phyloP scores from a whole-genome alignment of 1,140 invertebrate genomes.

The Aphelinus atriplicis region DNA sequence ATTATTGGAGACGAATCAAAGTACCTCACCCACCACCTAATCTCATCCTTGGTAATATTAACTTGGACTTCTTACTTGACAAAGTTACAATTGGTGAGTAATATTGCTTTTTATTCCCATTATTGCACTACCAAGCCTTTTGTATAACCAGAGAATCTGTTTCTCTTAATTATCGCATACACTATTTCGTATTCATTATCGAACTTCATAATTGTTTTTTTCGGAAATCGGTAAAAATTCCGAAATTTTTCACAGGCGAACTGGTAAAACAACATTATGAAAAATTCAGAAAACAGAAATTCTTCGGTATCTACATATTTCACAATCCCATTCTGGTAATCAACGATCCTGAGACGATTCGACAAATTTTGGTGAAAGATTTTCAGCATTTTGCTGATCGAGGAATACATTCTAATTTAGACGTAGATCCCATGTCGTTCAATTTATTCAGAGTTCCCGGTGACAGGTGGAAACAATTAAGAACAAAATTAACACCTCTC shows the following conservation, averaged over 20 bases:
- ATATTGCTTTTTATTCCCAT: no score
- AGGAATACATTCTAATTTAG: constrained; percentile 62
- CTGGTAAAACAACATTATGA: constrained; percentile 18
- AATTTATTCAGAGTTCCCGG: constrained; percentile 66
- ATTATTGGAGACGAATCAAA: constrained; percentile 30
- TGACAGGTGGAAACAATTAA: constrained; percentile 66
- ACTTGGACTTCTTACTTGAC: constrained; percentile 6
- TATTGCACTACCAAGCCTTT: no score
- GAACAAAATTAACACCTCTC: constrained; percentile 67
- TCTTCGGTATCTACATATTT: constrained; percentile 42
- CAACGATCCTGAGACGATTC: constrained; percentile 66
- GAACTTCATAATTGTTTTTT: no score
- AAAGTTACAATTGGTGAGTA: constrained; percentile 27
- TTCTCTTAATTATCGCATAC: no score
- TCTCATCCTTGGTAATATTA: constrained; percentile 19
- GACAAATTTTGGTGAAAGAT: constrained; percentile 65
- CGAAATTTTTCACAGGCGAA: constrained; percentile 1
- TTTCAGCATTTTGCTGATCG: constrained; percentile 66
- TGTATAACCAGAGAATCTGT: no score
- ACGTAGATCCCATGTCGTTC: constrained; percentile 66
- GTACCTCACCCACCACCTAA: constrained; percentile 17
- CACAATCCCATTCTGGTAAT: constrained; percentile 41
- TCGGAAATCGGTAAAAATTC: no score
- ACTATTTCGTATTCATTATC: no score
- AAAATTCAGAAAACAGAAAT: constrained; percentile 13